Percentiles rank a stretch among this genome's conserved stretches.
These are phyloP conservation scores for Poeciliopsis infans DNA, from an alignment of 2,797 vertebrate species.

Conservation along the genomic window DNA sequence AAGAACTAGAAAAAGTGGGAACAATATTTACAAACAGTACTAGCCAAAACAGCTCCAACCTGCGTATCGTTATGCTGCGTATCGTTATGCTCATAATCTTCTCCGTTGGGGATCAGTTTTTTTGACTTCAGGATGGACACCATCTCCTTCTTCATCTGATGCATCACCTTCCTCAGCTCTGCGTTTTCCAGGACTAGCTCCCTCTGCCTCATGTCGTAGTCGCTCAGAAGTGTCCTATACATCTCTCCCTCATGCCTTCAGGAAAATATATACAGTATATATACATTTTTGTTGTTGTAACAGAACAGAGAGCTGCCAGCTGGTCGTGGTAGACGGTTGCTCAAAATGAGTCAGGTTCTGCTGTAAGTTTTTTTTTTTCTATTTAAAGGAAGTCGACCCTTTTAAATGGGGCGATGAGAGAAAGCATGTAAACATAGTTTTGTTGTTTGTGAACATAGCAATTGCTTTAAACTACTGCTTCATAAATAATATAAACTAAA, in stretches of 20 bases:
- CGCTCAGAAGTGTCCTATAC: slow-evolving; percentile 90
- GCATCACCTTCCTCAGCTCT: slow-evolving; percentile 93
- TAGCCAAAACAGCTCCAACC: slow-evolving; percentile 70
- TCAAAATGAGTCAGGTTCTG: neutral
- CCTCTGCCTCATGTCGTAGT: slow-evolving; percentile 91
- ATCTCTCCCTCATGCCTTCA: slow-evolving; percentile 93
- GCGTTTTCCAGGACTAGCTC: slow-evolving; percentile 92
- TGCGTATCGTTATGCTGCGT: slow-evolving; percentile 71
- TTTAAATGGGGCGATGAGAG: neutral
- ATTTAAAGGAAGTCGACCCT: neutral
- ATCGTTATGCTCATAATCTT: slow-evolving; percentile 76
- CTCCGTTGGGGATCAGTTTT: slow-evolving; percentile 80
- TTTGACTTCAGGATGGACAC: slow-evolving; percentile 87
- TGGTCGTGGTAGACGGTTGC: neutral
- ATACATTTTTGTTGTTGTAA: neutral
- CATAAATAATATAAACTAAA: neutral
- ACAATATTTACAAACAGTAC: neutral
- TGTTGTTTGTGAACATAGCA: too few species aligned
- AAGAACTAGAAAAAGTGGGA: neutral
- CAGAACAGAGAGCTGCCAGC: neutral
- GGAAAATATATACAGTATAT: slow-evolving; percentile 6
- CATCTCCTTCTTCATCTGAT: slow-evolving; percentile 98
- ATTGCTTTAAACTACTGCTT: neutral
- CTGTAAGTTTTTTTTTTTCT: neutral
- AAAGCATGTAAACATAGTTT: neutral